Evolutionary conservation across 2,797 vertebrate species (phyloP).

Genomic region (Tachyglossus aculeatus): DNA sequence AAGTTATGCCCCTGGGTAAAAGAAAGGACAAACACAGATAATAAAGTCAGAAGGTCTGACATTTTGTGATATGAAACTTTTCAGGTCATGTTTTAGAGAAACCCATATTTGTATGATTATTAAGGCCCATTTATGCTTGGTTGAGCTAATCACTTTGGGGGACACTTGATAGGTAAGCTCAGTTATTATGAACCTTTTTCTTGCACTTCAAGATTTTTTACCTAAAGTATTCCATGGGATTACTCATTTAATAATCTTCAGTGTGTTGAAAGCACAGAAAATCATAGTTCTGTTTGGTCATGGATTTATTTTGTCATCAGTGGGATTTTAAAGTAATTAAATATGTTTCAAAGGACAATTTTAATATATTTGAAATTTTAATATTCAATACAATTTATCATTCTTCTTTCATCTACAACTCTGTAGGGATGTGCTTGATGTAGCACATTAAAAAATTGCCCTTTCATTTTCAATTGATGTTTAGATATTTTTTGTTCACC

Average conservation of each 20-base stretch:
- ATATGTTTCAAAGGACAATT: not conserved
- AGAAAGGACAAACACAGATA: conserved; percentile 78
- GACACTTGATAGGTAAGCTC: no score
- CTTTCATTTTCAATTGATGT: not conserved
- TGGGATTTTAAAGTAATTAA: not conserved
- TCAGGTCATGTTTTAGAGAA: not conserved
- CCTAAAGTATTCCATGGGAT: not conserved
- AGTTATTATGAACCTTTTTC: no score
- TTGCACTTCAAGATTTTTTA: not conserved
- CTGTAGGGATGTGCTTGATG: not conserved
- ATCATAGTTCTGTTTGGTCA: not conserved
- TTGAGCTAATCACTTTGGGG: not conserved
- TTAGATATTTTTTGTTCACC: no score
- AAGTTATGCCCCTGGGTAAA: conserved; percentile 77
- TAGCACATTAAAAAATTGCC: not conserved
- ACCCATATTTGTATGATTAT: not conserved
- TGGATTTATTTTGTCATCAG: not conserved
- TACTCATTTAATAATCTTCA: not conserved
- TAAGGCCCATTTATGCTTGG: not conserved
- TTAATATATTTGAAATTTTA: not conserved
- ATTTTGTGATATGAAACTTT: conserved; percentile 21
- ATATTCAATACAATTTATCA: not conserved
- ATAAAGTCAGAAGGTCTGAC: conserved; percentile 75
- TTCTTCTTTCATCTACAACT: not conserved
- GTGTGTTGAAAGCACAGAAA: not conserved